Base-by-base conservation (phyloP, 1,140 invertebrate species). In the Sitophilus oryzae region DNA sequence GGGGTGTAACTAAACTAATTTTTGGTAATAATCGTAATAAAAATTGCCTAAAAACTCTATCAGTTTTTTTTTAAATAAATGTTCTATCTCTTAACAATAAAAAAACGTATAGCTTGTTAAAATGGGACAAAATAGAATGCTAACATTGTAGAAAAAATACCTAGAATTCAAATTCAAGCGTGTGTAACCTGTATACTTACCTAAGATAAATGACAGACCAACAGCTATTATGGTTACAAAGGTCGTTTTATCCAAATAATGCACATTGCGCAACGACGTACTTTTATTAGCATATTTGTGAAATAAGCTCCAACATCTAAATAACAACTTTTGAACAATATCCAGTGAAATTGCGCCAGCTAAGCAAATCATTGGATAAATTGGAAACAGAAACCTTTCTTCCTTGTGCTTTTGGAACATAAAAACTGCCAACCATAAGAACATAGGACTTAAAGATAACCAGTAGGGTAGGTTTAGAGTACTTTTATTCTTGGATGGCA, bases 361-460 rank as follows among this genome's bases (percentile, higher is more conserved):
- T 3, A 98, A 70, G 52, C 89, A 86, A 54, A 99, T 86, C 66
- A 96, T 77, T 21, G 92, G 93, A 76, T 98, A 99, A 5, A 97
- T 81, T 1, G 96, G 96, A 73, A 93, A 99, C n/a, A 99, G 74
- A 76, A 99, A 99, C 52, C 91, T 93, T 66, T 84, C 82, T 64
- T 84, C 82, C 65, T 84, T 99, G 67, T 99, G 96, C 8, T 93
- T 84, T 69, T 95, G 92, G 3, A 82, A 63, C 66, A 93, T 86
- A 72, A 99, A 98, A 0, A 98, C 85, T 0, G 78, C 15, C 9
- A 97, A 76, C 96, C 96, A 99, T 3, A 96, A 71, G 65, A 86
- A 91, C 10, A 96, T 74, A 0, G 91, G 90, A 52, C 82, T 74
- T 30, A 90, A 66, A 10, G 85, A 88, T 14, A 89, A 73, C 74